Conservation (phyloP, 1,140 invertebrate genomes). For the Aplysia californica region DNA sequence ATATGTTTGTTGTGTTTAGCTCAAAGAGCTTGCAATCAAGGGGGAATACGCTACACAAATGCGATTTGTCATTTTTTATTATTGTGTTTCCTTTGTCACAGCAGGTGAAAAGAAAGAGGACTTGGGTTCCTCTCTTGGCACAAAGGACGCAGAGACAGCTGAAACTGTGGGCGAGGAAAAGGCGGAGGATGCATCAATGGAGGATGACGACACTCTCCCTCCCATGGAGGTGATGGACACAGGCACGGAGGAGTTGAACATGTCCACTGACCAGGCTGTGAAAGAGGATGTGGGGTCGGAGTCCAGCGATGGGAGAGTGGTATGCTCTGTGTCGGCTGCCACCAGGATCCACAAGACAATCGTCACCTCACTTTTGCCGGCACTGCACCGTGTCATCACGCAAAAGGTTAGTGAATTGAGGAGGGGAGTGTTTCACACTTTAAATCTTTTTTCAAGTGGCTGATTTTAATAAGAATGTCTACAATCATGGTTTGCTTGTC, state of each 20-base stretch:
- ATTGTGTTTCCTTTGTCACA: too few relatives aligned
- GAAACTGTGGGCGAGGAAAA: neutral
- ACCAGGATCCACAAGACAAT: slow-evolving; percentile 80
- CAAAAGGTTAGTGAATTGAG: slow-evolving; percentile 69
- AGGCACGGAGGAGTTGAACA: too few relatives aligned
- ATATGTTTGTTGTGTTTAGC: too few relatives aligned
- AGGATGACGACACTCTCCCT: slow-evolving; percentile 45
- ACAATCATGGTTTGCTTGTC: too few relatives aligned
- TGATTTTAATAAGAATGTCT: neutral
- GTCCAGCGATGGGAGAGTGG: slow-evolving; percentile 48
- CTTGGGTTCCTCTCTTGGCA: too few relatives aligned
- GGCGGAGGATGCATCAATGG: neutral
- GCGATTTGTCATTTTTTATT: too few relatives aligned
- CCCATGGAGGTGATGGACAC: slow-evolving; percentile 54
- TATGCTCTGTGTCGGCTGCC: slow-evolving; percentile 70
- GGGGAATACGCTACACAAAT: too few relatives aligned
- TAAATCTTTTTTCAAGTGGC: neutral
- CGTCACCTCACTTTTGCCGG: slow-evolving; percentile 73
- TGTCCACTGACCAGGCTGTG: slow-evolving; percentile 17
- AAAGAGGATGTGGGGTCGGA: slow-evolving; percentile 44
- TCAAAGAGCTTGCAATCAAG: too few relatives aligned
- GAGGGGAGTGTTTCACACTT: too few relatives aligned
- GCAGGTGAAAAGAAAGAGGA: too few relatives aligned
- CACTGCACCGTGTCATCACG: slow-evolving; percentile 75
- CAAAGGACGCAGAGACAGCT: too few relatives aligned